Conservation (phyloP, 2,113 vertebrate genomes). For the Camelus dromedarius region DNA sequence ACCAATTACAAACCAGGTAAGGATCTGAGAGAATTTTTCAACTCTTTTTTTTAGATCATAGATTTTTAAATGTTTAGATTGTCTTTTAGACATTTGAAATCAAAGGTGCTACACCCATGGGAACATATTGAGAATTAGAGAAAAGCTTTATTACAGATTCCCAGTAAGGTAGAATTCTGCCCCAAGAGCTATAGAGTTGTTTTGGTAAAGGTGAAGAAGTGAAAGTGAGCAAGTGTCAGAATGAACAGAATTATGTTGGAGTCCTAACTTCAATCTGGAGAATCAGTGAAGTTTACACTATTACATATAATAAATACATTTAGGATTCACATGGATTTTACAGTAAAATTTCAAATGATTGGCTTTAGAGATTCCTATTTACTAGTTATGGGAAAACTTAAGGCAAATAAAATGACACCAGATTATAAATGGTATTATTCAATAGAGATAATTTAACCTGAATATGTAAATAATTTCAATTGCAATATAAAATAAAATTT, state of each 20-base stretch:
- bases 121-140: background rate
- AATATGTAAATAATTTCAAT: background rate
- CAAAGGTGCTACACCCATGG: background rate
- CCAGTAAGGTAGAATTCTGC: background rate
- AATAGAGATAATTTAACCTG: background rate
- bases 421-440: background rate
- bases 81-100: conserved; percentile 13
- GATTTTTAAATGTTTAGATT: conserved; percentile 24
- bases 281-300: background rate
- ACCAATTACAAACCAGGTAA: background rate
- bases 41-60: background rate
- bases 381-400: background rate
- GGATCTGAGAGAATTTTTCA: background rate
- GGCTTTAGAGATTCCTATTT: background rate
- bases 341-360: background rate
- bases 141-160: background rate
- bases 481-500: background rate
- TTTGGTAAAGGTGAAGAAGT: background rate
- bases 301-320: background rate
- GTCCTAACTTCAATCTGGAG: background rate
- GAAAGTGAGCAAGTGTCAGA: background rate
- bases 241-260: background rate
- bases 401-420: background rate
- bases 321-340: background rate
- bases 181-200: background rate